A percentile compares a stretch with the other conserved stretches of the same genome.
Evolutionary conservation across 2,888 invertebrate genomes (phyloP).

Genomic region (Choristoneura rosaceana): DNA sequence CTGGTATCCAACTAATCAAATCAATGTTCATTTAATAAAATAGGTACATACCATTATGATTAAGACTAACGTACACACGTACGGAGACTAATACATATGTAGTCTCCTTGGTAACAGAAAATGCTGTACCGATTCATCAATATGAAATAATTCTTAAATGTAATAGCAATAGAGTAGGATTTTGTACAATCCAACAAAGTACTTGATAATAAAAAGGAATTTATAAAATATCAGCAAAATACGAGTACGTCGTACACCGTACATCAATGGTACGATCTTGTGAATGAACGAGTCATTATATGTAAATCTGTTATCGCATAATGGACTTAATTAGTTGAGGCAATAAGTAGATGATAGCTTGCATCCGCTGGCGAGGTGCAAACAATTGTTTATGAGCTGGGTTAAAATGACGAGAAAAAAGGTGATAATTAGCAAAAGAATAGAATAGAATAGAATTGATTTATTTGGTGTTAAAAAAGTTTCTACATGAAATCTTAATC

Average conservation of each 20-base stretch:
- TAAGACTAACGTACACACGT: too few species aligned
- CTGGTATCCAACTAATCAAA: too few species aligned
- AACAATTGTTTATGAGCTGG: conserved; percentile 4
- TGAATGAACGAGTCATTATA: conserved; percentile 38
- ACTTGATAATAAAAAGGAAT: conserved; percentile 7
- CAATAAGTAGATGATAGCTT: conserved; percentile 29
- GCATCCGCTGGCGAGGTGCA: conserved; percentile 31
- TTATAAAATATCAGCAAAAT: conserved; percentile 15
- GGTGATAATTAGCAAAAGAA: background rate
- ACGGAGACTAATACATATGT: background rate
- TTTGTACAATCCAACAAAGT: background rate
- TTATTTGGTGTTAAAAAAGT: too few species aligned
- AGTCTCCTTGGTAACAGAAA: conserved; percentile 11
- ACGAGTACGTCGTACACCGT: conserved; percentile 30
- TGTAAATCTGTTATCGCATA: conserved; percentile 39
- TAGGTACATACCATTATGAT: background rate
- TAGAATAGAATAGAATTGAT: too few species aligned
- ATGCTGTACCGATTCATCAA: background rate
- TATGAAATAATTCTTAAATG: background rate
- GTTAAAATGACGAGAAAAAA: background rate
- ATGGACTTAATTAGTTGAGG: conserved; percentile 31
- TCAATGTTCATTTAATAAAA: background rate
- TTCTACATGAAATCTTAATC: too few species aligned
- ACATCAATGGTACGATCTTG: conserved; percentile 26
- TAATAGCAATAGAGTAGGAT: background rate